A percentile compares a stretch with the other conserved stretches of the same genome.
Conservation (phyloP, 2,888 invertebrate species). For the Drosophila mimetica region DNA sequence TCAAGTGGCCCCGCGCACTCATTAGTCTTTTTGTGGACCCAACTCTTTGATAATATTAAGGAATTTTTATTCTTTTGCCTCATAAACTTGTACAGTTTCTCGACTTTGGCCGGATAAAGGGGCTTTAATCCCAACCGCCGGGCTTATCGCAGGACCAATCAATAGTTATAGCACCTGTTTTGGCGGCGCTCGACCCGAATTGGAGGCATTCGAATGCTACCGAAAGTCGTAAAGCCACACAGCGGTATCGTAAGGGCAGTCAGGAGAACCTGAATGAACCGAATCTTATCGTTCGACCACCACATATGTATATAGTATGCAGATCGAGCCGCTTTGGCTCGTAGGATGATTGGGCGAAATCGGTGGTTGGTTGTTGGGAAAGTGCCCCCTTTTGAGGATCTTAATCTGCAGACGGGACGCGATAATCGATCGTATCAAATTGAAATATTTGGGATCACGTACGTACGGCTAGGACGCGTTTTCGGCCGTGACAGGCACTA, state of each 20-base stretch:
- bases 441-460: constrained; percentile 5
- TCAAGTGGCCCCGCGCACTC: constrained; percentile 6
- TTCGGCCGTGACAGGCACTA: constrained; percentile 19
- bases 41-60: neutral
- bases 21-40: neutral
- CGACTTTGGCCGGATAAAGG: constrained; percentile 9
- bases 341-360: constrained; percentile 3
- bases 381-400: constrained; percentile 10
- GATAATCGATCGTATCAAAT: constrained; percentile 18
- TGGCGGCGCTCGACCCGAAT: constrained; percentile 10
- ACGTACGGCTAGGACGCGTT: constrained; percentile 3
- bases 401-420: constrained; percentile 27
- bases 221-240: constrained; percentile 5
- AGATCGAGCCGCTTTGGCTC: constrained; percentile 2
- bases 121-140: constrained; percentile 12
- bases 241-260: constrained; percentile 6
- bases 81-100: constrained; percentile 19
- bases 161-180: constrained; percentile 6
- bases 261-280: neutral
- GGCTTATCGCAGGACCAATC: constrained; percentile 28
- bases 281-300: constrained; percentile 9
- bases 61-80: neutral
- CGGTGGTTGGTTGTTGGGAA: neutral
- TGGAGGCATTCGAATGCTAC: constrained; percentile 19
- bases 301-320: constrained; percentile 25